Evolutionary conservation across 1,140 invertebrate species (phyloP).

Genomic region (Centruroides sculpturatus): DNA sequence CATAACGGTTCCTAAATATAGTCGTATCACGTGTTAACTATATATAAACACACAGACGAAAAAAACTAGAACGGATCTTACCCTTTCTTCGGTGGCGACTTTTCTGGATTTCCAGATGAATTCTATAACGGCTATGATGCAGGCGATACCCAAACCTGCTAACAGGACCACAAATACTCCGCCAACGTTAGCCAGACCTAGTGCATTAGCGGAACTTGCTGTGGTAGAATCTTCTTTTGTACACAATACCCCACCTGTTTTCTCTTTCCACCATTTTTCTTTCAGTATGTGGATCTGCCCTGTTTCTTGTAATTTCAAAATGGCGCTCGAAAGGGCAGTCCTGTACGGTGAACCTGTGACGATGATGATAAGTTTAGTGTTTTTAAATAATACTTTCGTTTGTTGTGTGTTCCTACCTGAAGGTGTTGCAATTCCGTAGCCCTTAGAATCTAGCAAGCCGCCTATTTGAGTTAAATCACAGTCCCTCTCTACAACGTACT

Average conservation of each 20-base stretch:
- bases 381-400: too few relatives aligned
- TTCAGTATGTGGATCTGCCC: constrained; percentile 33
- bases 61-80: neutral
- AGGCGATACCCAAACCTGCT: constrained; percentile 23
- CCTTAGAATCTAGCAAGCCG: constrained; percentile 46
- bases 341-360: constrained; percentile 30
- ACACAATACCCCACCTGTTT: constrained; percentile 13
- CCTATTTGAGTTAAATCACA: constrained; percentile 64
- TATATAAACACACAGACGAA: neutral
- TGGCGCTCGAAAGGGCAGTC: constrained; percentile 29
- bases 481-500: constrained; percentile 57
- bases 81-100: constrained; percentile 16
- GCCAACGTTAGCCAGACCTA: constrained; percentile 33
- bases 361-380: too few relatives aligned
- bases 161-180: constrained; percentile 35
- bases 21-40: too few relatives aligned
- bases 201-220: constrained; percentile 20
- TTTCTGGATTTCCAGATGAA: constrained; percentile 24
- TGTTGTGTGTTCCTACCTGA: constrained; percentile 22
- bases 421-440: constrained; percentile 33
- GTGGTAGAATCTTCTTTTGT: constrained; percentile 15
- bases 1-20: constrained; percentile 20
- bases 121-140: constrained; percentile 23
- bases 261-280: constrained; percentile 28
- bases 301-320: constrained; percentile 34